Percentiles rank a stretch among this genome's conserved stretches.
Conservation (phyloP, 2,113 vertebrate species). For the Tachycineta bicolor region DNA sequence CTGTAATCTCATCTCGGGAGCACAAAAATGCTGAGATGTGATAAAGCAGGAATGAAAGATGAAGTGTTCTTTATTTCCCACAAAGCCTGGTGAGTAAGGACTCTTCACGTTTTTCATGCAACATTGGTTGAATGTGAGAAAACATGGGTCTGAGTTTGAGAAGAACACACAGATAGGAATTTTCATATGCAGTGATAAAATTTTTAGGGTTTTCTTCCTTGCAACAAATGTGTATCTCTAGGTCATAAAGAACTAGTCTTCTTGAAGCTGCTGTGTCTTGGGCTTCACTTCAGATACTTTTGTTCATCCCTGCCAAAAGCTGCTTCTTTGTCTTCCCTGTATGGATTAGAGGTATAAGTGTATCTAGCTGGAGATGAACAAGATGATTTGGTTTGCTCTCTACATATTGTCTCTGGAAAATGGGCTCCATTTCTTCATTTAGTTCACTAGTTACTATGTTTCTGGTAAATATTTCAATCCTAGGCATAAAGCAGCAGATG, state of each 20-base stretch:
- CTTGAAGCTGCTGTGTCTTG: background rate
- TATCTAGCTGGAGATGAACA: background rate
- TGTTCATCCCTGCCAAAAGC: background rate
- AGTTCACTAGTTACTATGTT: slow-evolving; percentile 67
- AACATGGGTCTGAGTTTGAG: background rate
- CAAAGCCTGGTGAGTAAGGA: background rate
- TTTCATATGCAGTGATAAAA: slow-evolving; percentile 17
- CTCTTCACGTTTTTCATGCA: background rate
- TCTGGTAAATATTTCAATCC: slow-evolving; percentile 69
- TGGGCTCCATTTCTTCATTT: slow-evolving; percentile 63
- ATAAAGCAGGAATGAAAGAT: background rate
- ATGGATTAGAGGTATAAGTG: background rate
- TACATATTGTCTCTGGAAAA: slow-evolving; percentile 40
- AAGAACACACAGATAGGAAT: background rate
- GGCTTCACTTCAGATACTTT: background rate
- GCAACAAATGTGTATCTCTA: background rate
- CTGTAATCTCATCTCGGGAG: background rate
- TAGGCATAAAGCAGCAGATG: slow-evolving; percentile 69
- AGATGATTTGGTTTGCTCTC: slow-evolving; percentile 5
- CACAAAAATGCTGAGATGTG: background rate
- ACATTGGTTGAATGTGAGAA: background rate
- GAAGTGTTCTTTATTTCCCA: background rate
- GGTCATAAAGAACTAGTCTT: background rate
- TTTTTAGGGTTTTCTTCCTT: background rate
- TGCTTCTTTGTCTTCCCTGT: background rate